Percentiles rank a stretch among this genome's conserved stretches.
Conservation (phyloP, 2,888 invertebrate genomes). For the Cyclophora punctaria region DNA sequence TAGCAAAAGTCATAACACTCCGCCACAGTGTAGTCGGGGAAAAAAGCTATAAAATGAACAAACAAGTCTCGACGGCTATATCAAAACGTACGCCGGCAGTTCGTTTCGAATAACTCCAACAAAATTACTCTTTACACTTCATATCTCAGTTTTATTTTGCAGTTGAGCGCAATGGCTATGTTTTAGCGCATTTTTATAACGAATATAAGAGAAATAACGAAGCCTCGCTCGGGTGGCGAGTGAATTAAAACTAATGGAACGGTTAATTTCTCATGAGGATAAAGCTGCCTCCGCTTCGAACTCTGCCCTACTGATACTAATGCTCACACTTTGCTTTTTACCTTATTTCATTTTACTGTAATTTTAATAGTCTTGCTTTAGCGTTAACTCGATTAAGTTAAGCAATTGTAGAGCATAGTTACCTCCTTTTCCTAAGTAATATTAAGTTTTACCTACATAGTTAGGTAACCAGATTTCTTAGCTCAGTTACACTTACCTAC, state of each 20-base stretch:
- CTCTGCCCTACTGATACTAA: slow-evolving; percentile 45
- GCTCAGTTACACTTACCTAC: too few relatives aligned
- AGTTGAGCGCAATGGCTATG: slow-evolving; percentile 37
- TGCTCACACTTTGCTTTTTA: slow-evolving; percentile 23
- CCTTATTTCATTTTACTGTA: slow-evolving; percentile 5
- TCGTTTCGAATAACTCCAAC: slow-evolving; percentile 20
- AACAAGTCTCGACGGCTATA: slow-evolving; percentile 14
- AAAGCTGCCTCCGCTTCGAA: slow-evolving; percentile 42
- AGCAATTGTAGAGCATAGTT: too few relatives aligned
- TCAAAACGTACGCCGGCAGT: slow-evolving; percentile 12
- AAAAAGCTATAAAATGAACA: slow-evolving; percentile 10
- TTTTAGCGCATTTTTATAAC: slow-evolving; percentile 60
- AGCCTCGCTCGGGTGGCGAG: slow-evolving; percentile 51
- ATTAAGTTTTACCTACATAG: too few relatives aligned
- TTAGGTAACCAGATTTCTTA: too few relatives aligned
- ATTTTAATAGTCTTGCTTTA: too few relatives aligned
- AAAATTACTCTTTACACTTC: slow-evolving; percentile 33
- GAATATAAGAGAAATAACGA: slow-evolving; percentile 62
- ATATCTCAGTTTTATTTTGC: slow-evolving; percentile 46
- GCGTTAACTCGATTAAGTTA: too few relatives aligned
- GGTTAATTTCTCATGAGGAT: slow-evolving; percentile 73
- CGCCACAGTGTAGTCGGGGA: neutral
- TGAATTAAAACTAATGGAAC: slow-evolving; percentile 75
- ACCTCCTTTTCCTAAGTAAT: too few relatives aligned
- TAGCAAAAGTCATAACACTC: too few relatives aligned